Base-by-base conservation (phyloP, 2,888 invertebrate species). In the Aplocera efformata region DNA sequence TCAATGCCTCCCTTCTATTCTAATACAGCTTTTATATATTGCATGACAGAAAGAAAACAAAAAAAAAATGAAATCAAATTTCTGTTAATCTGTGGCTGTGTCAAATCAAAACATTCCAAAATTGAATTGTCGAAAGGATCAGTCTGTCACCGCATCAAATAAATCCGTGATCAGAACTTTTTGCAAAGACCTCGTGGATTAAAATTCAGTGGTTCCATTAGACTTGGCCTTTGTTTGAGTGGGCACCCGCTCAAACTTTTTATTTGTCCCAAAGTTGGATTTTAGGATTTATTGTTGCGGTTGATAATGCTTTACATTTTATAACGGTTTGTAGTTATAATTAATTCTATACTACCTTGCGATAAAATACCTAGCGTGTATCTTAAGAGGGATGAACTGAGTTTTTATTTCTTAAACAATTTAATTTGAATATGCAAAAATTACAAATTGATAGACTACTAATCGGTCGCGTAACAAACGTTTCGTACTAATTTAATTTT, bases 171-270 rank as follows among this genome's bases (percentile, higher is more conserved):
- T 51, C 32, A 38, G 46, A 64, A 61, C 53, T 59, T 61, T 59
- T 56, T 34, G 36, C 40, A 48, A 51, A 51, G 37, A 29, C 38
- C 30, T 23, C 45, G 24, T 30, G 61, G 63, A 67, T 69, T 66
- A 60, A 63, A 62, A 61, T 64, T 67, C 57, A 56, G 59, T 51
- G 54, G 60, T 59, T 64, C 58, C 58, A 57, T 60, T 62, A 61
- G 48, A 56, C 60, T 60, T 34, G 52, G 42, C 44, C 36, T 48
- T 60, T 58, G 56, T 63, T 66, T 58, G 56, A 67, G 60, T 58
- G 54, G 50, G 58, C 10, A 41, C 43, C 50, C 51, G 40, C 26
- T 27, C 21, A 30, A 33, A 60, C 56, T 57, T 60, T 50, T 35
- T 53, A 48, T 48, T 51, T 48, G 37, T 31, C 39, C 41, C 36